Conservation (phyloP, 2,113 vertebrate genomes). For the Neomonachus schauinslandi region DNA sequence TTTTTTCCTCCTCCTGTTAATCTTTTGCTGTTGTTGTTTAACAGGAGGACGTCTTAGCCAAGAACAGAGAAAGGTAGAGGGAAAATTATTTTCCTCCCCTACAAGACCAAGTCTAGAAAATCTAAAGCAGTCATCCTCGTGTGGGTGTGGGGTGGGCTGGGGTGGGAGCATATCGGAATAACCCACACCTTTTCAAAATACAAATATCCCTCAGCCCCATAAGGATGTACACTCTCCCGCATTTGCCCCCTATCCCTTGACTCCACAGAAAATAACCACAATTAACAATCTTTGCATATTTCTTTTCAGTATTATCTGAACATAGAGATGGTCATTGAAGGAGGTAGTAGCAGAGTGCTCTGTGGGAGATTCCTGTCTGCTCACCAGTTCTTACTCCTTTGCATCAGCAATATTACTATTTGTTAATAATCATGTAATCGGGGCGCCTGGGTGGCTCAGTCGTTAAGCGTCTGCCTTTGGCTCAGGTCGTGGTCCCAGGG, state of each 20-base stretch:
- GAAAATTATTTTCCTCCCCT: background rate
- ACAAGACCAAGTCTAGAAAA: background rate
- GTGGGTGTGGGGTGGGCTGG: background rate
- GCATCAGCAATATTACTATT: background rate
- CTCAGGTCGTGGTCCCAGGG: too few relatives aligned
- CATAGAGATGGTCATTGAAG: background rate
- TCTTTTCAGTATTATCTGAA: background rate
- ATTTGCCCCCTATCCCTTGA: background rate
- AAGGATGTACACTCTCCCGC: background rate
- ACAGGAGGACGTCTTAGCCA: background rate
- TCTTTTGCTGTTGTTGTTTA: background rate
- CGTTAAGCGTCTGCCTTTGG: too few relatives aligned
- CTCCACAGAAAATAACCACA: background rate
- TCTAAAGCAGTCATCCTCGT: background rate
- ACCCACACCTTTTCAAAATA: background rate
- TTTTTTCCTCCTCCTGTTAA: background rate
- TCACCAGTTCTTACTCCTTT: background rate
- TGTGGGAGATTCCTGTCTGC: background rate
- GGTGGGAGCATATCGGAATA: background rate
- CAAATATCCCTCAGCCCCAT: background rate
- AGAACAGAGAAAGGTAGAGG: background rate
- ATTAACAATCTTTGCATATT: background rate
- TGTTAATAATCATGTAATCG: background rate
- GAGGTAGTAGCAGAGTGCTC: background rate
- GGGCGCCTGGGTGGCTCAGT: too few relatives aligned